Base-by-base conservation (phyloP, 2,797 vertebrate genomes). In the Rhinella marina region DNA sequence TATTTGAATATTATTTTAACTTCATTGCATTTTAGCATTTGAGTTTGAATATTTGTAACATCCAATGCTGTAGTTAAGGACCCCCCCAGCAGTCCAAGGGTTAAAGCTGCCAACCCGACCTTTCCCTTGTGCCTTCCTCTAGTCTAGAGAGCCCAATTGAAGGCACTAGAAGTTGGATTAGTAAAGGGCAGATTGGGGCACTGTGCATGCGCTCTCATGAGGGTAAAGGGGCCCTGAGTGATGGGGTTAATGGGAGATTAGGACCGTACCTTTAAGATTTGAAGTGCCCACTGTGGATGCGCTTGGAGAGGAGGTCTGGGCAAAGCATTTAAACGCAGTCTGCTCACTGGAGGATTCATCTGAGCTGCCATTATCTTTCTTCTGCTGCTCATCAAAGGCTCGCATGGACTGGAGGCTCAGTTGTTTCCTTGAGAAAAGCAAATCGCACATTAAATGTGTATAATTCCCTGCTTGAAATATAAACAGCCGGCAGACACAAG, bases 311-410 rank as follows among this genome's bases (percentile, higher is more conserved):
- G 97, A 96, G 88, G 96, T 96, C 94, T 97, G 97, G 2, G 96
- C 97, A 0, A 98, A 98, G 90, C 97, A 96, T 91, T 96, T 97
- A 92, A 98, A 98, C 72, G 97, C 93, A 0, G 96, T 95, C 91
- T 98, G 98, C 83, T 99, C 98, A 0, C 97, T 97, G 0, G 98
- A 99, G 82, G 98, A 99, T 86, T 99, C 98, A 6, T 99, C 98
- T 0, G 98, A 99, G 56, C 97, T 97, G 29, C 95, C 96, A 6
- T 95, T 96, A 88, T 99, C 98, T 90, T 98, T 99, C 85, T 98
- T 98, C 93, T 98, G 97, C 73, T 98, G 96, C 90, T 99, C 98
- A 27, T 99, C 98, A 11, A 97, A 99, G 8, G 97, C 97, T 32
- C 98, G 93, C 94, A 99, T 98, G 88, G 98, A 99, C 82, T 99